Conservation (phyloP, 30 jellyfish, hydroid and myxozoan genomes). For the Hydractinia symbiolongicarpus region DNA sequence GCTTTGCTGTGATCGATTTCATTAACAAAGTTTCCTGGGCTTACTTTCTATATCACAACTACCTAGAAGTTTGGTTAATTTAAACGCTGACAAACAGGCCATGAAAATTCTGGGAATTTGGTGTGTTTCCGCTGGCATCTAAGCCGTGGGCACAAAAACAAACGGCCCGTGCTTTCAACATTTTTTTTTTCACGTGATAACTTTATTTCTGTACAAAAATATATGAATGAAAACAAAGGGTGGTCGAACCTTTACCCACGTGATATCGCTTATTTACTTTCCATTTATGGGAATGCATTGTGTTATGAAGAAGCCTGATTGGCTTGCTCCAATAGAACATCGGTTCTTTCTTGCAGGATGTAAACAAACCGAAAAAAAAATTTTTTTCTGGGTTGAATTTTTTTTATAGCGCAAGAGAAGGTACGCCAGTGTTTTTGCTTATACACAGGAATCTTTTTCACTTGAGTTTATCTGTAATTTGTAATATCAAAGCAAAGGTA, state of each 20-base stretch:
- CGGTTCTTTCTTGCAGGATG: slow-evolving; percentile 21
- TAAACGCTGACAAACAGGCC: no score
- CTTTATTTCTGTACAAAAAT: neutral
- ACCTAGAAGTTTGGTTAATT: no score
- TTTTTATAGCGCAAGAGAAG: no score
- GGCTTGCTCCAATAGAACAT: neutral
- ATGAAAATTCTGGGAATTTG: neutral
- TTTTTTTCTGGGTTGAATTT: slow-evolving; percentile 28
- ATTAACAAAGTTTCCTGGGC: no score
- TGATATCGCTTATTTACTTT: slow-evolving; percentile 4
- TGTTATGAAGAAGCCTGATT: slow-evolving; percentile 15
- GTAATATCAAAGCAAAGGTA: no score
- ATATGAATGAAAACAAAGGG: neutral
- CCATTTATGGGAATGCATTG: slow-evolving; percentile 40
- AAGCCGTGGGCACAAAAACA: slow-evolving; percentile 9
- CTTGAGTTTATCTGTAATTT: no score
- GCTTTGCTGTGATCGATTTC: no score
- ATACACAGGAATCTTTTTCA: no score
- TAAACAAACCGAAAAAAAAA: slow-evolving; percentile 40
- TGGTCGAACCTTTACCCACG: slow-evolving; percentile 12
- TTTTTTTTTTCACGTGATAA: neutral
- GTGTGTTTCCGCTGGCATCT: slow-evolving; percentile 7
- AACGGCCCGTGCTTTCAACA: neutral
- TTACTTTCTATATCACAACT: no score
- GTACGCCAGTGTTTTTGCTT: no score